Evolutionary conservation across 2,113 vertebrate genomes (phyloP), one percentile per base, ranked within the genome.

Genomic region (Urocolius indicus): DNA sequence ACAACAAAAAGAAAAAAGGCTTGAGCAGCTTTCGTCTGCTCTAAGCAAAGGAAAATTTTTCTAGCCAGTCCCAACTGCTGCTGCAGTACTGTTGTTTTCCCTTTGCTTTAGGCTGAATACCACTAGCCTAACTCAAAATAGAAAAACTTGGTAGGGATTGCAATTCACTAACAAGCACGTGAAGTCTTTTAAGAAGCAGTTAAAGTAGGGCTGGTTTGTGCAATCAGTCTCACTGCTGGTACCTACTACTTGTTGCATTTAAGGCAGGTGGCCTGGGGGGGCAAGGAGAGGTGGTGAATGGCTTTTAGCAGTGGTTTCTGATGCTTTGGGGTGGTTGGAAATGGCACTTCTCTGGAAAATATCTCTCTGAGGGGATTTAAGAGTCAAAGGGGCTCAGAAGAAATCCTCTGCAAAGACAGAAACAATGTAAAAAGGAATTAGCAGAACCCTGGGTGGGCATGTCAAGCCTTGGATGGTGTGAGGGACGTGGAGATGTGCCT

Each of bases 311-410:
- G 16, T 10, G 5, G 2, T 38, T 55, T 79, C 2, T 79, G 10
- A 1, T 73, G 16, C 1, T 1, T 85, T 1, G 0, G 6, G 6
- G 1, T 72, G 7, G 9, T 0, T 92, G 20, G 5, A 34, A 11
- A 1, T 18, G 7, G 3, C 66, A 4, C 0, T 71, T 3, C 4
- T 0, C 18, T 62, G 4, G 19, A 2, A 67, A 58, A 8, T 1
- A 2, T 0, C 2, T 0, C 0, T 1, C 10, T 11, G 24, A 8
- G 2, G 1, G 27, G 32, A 26, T 41, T 57, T 29, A 80, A 29
- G 29, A 5, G 1, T 24, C 45, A 15, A 57, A 43, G 13, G 15
- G n/a, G 4, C 4, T 54, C 2, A 1, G 3, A 7, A 54, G 16
- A 30, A 51, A 24, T 4, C 1, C 1, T 16, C 5, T 61, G 2